These are phyloP conservation scores for Synanceia verrucosa DNA, from an alignment of 2,797 vertebrate genomes.

Conservation along the genomic window DNA sequence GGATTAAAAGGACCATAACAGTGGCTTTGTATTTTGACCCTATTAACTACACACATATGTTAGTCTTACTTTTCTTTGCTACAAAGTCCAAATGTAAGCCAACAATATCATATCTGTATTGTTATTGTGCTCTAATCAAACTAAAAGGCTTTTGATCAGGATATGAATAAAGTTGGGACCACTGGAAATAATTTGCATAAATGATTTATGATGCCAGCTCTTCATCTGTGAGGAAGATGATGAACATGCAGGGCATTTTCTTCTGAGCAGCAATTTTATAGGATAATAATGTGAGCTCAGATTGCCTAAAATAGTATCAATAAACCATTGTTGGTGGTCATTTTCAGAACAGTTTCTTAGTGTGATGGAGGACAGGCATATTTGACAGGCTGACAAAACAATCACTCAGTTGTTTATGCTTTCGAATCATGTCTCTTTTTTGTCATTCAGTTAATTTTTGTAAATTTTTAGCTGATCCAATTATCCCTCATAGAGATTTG, in stretches of 20 bases:
- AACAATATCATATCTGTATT: slow-evolving; percentile 25
- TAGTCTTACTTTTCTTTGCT: background rate
- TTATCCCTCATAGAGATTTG: slow-evolving; percentile 27
- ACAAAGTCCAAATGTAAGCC: background rate
- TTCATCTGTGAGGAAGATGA: background rate
- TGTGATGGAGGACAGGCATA: slow-evolving; percentile 6
- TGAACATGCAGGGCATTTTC: slow-evolving; percentile 14
- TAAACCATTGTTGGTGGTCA: slow-evolving; percentile 38
- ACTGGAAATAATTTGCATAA: slow-evolving; percentile 18
- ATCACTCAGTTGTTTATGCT: slow-evolving; percentile 25
- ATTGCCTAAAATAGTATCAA: slow-evolving; percentile 42
- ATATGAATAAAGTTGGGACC: slow-evolving; percentile 54
- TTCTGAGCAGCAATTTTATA: slow-evolving; percentile 49
- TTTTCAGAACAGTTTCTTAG: slow-evolving; percentile 19
- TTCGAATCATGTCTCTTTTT: slow-evolving; percentile 25
- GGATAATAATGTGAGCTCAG: slow-evolving; percentile 39
- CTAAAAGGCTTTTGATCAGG: slow-evolving; percentile 63
- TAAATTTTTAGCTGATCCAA: slow-evolving; percentile 26
- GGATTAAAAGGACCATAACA: background rate
- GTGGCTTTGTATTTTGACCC: background rate
- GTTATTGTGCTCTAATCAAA: slow-evolving; percentile 58
- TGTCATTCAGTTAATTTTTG: slow-evolving; percentile 24
- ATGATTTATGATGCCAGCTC: slow-evolving; percentile 46
- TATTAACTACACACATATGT: background rate
- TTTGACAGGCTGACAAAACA: slow-evolving; percentile 54